These are phyloP conservation scores for Miniopterus natalensis DNA, from an alignment of 2,113 vertebrate species.

Conservation along the genomic window DNA sequence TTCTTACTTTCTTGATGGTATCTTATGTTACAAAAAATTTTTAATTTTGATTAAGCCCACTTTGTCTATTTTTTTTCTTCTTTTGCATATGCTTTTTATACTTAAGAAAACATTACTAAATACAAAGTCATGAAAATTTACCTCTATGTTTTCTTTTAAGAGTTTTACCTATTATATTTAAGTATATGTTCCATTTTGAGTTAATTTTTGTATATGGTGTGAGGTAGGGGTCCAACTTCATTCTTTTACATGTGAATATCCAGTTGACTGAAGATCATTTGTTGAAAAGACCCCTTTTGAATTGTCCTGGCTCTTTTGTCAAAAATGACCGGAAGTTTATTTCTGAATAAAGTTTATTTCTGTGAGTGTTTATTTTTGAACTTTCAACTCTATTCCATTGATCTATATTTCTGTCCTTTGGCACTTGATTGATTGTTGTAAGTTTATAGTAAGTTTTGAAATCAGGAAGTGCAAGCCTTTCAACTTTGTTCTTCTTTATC, in stretches of 20 bases:
- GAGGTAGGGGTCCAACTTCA: slow-evolving; percentile 8
- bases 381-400: not conserved
- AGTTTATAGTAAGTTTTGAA: not conserved
- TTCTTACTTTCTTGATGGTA: not conserved
- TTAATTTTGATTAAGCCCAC: not conserved
- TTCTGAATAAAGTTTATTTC: not conserved
- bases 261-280: not conserved
- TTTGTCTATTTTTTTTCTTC: not conserved
- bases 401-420: not conserved
- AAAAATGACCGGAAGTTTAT: not conserved
- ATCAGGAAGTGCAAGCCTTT: not conserved
- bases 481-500: not conserved
- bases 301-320: not conserved
- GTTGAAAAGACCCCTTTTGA: slow-evolving; percentile 1
- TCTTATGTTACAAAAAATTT: not conserved
- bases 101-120: not conserved
- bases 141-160: not conserved
- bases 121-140: not conserved
- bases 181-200: not conserved
- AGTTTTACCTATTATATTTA: slow-evolving; percentile 10
- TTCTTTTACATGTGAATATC: not conserved
- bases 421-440: not conserved
- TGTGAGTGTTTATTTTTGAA: not conserved
- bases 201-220: not conserved
- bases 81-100: not conserved